Conservation (phyloP, 2,113 vertebrate species). For the Chaetura pelagica region DNA sequence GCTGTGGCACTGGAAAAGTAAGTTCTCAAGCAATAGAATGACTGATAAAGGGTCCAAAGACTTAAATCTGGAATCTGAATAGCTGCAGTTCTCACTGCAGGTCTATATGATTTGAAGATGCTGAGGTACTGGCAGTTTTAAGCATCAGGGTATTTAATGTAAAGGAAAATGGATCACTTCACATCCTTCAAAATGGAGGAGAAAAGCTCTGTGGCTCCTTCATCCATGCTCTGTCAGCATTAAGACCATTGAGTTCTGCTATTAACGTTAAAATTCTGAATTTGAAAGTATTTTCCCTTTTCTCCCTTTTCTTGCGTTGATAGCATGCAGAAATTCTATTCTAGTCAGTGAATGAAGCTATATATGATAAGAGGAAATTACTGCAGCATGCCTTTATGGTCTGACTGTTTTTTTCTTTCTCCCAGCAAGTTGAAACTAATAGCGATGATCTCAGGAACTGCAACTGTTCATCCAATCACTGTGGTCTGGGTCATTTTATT, state of each 20-base stretch:
- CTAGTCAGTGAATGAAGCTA: neutral
- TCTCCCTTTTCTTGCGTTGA: neutral
- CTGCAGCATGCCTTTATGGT: neutral
- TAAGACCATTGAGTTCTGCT: neutral
- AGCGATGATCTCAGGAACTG: neutral
- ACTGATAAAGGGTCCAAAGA: neutral
- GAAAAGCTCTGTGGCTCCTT: neutral
- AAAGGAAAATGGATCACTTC: constrained; percentile 21
- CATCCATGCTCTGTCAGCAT: neutral
- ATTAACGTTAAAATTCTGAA: neutral
- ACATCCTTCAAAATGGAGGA: neutral
- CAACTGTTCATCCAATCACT: neutral
- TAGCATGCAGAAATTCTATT: neutral
- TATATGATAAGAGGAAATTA: constrained; percentile 36
- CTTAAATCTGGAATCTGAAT: neutral
- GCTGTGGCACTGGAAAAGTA: constrained; percentile 97
- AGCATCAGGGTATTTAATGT: neutral
- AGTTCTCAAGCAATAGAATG: constrained; percentile 55
- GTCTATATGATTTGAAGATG: neutral
- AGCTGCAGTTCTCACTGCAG: neutral
- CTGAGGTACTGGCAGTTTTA: constrained; percentile 10
- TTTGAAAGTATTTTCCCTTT: neutral
- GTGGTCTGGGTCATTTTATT: neutral
- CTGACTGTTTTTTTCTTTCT: neutral
- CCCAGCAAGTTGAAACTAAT: neutral